Evolutionary conservation across 2,888 invertebrate species (phyloP).

Genomic region (Drosophila conformis): DNA sequence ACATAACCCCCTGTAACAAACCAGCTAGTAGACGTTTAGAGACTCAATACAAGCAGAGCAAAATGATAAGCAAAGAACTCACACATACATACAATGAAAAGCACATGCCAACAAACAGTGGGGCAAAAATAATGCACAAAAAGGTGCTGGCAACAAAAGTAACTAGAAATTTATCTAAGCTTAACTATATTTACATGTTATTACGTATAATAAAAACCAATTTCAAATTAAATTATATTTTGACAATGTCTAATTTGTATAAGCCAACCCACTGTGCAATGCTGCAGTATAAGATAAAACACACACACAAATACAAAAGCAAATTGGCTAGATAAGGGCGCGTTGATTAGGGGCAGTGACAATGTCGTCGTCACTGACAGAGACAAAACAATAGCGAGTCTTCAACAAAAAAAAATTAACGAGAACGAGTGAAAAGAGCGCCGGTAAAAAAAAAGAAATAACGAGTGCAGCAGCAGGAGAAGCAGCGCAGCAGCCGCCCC

Average conservation of each 20-base stretch:
- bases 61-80: conserved; percentile 64
- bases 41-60: conserved; percentile 44
- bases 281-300: conserved; percentile 32
- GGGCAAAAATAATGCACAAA: background rate
- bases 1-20: background rate
- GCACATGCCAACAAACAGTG: conserved; percentile 1
- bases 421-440: conserved; percentile 52
- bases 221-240: background rate
- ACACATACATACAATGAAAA: conserved; percentile 6
- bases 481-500: conserved; percentile 11
- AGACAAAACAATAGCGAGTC: conserved; percentile 71
- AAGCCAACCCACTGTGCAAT: background rate
- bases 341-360: conserved; percentile 69
- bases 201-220: background rate
- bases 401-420: conserved; percentile 40
- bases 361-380: conserved; percentile 22
- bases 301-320: conserved; percentile 21
- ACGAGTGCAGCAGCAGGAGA: conserved; percentile 26
- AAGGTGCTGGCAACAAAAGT: background rate
- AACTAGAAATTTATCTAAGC: background rate
- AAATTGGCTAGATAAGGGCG: conserved; percentile 73
- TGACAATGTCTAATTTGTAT: background rate
- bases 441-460: conserved; percentile 35
- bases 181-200: background rate
- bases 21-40: conserved; percentile 10